phyloP scores from a whole-genome alignment of 2,888 invertebrate genomes.

The Deilephila porcellus region DNA sequence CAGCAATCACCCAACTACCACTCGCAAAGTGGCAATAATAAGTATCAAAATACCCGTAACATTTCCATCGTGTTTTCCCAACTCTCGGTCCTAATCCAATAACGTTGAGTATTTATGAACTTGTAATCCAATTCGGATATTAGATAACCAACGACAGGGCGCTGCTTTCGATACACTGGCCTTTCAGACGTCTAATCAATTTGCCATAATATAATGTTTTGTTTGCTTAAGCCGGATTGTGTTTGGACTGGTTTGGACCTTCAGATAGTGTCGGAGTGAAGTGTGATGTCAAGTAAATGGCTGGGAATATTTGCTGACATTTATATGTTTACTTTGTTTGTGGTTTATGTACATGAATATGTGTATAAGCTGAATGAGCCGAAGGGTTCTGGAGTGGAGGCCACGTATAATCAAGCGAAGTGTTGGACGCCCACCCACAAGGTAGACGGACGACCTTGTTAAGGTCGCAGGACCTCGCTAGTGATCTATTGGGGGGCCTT shows the following conservation, averaged over 20 bases:
- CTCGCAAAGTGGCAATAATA: background rate
- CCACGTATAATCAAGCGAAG: no score
- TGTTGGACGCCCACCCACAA: no score
- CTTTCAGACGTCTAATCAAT: constrained; percentile 15
- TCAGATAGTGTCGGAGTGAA: background rate
- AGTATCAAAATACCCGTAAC: background rate
- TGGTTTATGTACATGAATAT: no score
- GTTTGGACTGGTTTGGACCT: background rate
- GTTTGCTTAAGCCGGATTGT: constrained; percentile 5
- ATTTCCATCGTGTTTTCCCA: constrained; percentile 2
- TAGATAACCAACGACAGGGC: constrained; percentile 3
- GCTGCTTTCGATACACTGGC: background rate
- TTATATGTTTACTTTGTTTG: no score
- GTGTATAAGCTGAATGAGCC: no score
- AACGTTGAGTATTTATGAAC: constrained; percentile 10
- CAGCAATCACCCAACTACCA: no score
- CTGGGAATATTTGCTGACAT: no score
- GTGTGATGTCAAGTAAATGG: background rate
- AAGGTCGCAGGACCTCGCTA: no score
- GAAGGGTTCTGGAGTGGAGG: no score
- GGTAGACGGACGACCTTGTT: no score
- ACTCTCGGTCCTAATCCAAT: constrained; percentile 3
- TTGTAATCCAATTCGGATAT: constrained; percentile 20
- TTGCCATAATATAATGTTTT: constrained; percentile 12
- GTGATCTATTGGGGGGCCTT: no score